A percentile compares a stretch with the other conserved stretches of the same genome.
These are phyloP conservation scores for Cheirogaleus major DNA, from an alignment of 2,797 vertebrate genomes.

Conservation along the genomic window DNA sequence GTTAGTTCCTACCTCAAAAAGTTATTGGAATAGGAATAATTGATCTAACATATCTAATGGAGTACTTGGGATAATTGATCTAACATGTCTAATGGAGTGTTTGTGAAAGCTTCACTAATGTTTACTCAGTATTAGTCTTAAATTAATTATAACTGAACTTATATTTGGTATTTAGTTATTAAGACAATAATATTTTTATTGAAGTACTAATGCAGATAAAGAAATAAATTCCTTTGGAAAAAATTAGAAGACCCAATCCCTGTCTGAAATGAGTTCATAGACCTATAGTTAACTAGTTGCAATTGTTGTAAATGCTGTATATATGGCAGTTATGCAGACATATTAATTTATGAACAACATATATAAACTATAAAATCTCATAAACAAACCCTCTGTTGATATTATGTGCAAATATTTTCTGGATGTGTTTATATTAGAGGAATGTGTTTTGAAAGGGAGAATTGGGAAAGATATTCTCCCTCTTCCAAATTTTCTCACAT, in stretches of 20 bases:
- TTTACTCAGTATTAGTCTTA: background rate
- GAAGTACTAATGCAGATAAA: background rate
- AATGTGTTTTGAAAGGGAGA: background rate
- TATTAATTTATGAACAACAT: background rate
- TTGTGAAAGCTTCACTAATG: background rate
- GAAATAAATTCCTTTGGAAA: background rate
- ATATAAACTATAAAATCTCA: background rate
- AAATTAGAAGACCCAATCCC: background rate
- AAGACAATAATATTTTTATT: background rate
- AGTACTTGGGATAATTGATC: background rate
- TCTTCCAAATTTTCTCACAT: background rate
- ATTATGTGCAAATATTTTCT: background rate
- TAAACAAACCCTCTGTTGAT: background rate
- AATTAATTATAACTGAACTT: background rate
- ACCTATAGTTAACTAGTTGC: background rate
- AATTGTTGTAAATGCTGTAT: background rate
- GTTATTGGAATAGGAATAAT: background rate
- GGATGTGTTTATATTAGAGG: background rate
- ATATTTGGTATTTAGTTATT: background rate
- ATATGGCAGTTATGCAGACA: background rate
- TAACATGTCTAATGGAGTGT: background rate
- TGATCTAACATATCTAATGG: background rate
- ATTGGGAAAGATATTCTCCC: background rate
- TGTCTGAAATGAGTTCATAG: background rate
- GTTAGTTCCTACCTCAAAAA: background rate